Conservation (phyloP, 2,797 vertebrate species). For the Melanotaenia pygmaea region DNA sequence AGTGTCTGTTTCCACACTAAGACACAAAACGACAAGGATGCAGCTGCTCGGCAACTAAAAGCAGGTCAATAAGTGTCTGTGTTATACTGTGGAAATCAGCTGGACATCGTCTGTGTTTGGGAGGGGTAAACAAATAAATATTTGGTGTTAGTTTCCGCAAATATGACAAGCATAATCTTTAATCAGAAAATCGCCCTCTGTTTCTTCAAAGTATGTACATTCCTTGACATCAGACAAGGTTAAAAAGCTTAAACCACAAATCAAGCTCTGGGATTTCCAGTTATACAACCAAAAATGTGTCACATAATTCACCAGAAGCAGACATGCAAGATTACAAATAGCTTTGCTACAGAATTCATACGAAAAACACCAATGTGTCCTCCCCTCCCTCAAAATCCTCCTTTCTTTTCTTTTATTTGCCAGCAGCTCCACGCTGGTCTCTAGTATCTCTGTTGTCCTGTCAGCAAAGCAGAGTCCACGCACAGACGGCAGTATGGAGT, state of each 20-base stretch:
- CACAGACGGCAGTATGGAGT: constrained; percentile 59
- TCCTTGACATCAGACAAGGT: constrained; percentile 32
- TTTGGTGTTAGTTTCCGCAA: background rate
- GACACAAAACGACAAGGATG: constrained; percentile 66
- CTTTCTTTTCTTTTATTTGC: constrained; percentile 35
- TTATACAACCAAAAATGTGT: constrained; percentile 48
- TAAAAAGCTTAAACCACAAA: constrained; percentile 17
- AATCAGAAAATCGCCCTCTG: background rate
- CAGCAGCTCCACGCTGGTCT: constrained; percentile 49
- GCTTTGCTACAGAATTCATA: constrained; percentile 28
- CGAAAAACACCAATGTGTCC: constrained; percentile 22
- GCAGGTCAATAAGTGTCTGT: constrained; percentile 54
- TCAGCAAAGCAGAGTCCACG: constrained; percentile 68
- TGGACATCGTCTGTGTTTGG: constrained; percentile 15
- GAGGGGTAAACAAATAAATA: background rate
- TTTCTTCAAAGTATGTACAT: constrained; percentile 15
- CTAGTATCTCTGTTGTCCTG: constrained; percentile 72
- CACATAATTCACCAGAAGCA: constrained; percentile 40
- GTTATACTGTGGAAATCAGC: constrained; percentile 30
- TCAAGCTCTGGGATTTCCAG: constrained; percentile 30
- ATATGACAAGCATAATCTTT: background rate
- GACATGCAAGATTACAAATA: constrained; percentile 44
- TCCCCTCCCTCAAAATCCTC: constrained; percentile 40
- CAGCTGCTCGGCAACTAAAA: constrained; percentile 64
- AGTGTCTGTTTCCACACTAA: constrained; percentile 59